Percentiles rank a stretch among this genome's conserved stretches.
These are phyloP conservation scores for Scaptodrosophila latifasciaeformis DNA, from an alignment of 2,888 invertebrate genomes.

Conservation along the genomic window DNA sequence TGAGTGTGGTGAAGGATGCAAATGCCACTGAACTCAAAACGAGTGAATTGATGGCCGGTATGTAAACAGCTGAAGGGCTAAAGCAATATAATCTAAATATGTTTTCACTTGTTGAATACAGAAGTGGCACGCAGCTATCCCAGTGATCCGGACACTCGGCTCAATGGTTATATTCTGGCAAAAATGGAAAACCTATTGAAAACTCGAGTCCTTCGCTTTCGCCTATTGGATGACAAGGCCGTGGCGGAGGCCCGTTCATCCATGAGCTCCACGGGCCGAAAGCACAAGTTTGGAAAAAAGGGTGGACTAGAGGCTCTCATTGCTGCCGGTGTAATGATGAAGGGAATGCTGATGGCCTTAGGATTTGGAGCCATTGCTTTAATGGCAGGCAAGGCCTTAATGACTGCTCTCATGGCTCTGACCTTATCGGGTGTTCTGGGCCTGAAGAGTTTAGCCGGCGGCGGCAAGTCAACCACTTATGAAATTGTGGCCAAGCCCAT, in stretches of 20 bases:
- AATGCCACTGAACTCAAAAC: slow-evolving; percentile 78
- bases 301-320: slow-evolving; percentile 77
- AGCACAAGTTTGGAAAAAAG: slow-evolving; percentile 78
- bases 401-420: slow-evolving; percentile 87
- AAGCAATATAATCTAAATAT: background rate
- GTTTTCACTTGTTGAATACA: slow-evolving; percentile 27
- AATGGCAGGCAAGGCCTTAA: slow-evolving; percentile 87
- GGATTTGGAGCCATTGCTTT: slow-evolving; percentile 85
- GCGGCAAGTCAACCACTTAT: slow-evolving; percentile 86
- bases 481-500: slow-evolving; percentile 90
- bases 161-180: slow-evolving; percentile 85
- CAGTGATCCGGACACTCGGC: slow-evolving; percentile 83
- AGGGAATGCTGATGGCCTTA: slow-evolving; percentile 84
- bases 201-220: slow-evolving; percentile 83
- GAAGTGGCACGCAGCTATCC: slow-evolving; percentile 86
- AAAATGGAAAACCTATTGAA: slow-evolving; percentile 83
- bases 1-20: slow-evolving; percentile 83
- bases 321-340: slow-evolving; percentile 80
- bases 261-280: slow-evolving; percentile 76
- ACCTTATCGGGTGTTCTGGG: slow-evolving; percentile 86
- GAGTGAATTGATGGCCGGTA: slow-evolving; percentile 81
- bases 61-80: slow-evolving; percentile 8
- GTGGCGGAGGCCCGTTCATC: slow-evolving; percentile 78
- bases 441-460: slow-evolving; percentile 82
- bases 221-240: slow-evolving; percentile 80